phyloP scores from a whole-genome alignment of 1,140 invertebrate species.

The Linepithema humile region DNA sequence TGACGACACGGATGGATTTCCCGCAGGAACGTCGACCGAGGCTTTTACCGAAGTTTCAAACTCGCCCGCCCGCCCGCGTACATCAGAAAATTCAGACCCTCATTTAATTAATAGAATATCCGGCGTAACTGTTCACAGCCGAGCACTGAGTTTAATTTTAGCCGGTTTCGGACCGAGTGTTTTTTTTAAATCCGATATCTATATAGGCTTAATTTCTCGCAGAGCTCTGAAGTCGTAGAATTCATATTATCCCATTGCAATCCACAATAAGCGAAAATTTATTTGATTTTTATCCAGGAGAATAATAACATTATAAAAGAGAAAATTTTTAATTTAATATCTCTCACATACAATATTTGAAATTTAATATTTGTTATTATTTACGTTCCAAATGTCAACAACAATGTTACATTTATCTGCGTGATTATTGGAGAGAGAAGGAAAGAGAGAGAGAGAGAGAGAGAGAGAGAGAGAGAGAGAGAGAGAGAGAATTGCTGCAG shows the following conservation, averaged over 20 bases:
- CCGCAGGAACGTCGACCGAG: slow-evolving; percentile 12
- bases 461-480: slow-evolving; percentile 5
- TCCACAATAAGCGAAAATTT: background rate
- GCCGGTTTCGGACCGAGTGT: background rate
- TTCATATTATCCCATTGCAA: background rate
- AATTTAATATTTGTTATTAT: background rate
- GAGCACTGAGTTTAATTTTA: slow-evolving; percentile 12
- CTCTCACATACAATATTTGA: background rate
- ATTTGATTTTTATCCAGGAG: background rate
- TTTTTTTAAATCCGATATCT: background rate
- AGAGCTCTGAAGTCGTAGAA: background rate
- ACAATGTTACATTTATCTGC: background rate
- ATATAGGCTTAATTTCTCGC: too few relatives aligned
- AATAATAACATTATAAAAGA: background rate
- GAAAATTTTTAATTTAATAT: too few relatives aligned
- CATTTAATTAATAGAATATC: slow-evolving; percentile 53
- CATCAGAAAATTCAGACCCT: background rate
- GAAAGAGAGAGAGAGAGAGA: too few relatives aligned
- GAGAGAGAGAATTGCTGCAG: background rate
- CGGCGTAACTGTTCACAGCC: background rate
- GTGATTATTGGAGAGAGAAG: background rate
- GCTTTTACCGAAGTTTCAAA: slow-evolving; percentile 35
- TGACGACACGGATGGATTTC: slow-evolving; percentile 13
- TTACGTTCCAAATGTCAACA: background rate
- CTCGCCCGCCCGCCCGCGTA: background rate